Percentiles rank a stretch among this genome's conserved stretches.
phyloP scores from a whole-genome alignment of 2,888 invertebrate genomes.

The Allophyes oxyacanthae region DNA sequence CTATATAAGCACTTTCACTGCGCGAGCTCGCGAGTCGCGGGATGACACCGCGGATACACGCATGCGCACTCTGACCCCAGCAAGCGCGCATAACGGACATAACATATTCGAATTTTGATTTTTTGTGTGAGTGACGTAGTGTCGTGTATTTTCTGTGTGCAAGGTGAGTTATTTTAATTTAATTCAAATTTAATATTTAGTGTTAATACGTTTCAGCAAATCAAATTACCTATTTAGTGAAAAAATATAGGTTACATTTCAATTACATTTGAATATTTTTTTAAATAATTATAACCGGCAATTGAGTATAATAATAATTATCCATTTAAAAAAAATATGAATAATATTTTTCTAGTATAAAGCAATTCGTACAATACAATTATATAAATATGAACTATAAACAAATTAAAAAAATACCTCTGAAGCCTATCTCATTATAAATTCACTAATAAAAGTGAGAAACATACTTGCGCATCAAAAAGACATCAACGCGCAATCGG shows the following conservation, averaged over 20 bases:
- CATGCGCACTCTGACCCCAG: constrained; percentile 85
- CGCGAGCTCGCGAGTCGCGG: constrained; percentile 80
- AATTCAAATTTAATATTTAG: constrained; percentile 1
- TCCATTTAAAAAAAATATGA: no score
- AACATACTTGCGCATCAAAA: constrained; percentile 64
- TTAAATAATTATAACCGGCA: no score
- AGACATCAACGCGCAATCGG: constrained; percentile 73
- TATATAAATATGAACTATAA: not conserved
- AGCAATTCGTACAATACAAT: no score
- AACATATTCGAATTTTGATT: constrained; percentile 47
- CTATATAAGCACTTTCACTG: constrained; percentile 88
- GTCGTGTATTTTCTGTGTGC: constrained; percentile 75
- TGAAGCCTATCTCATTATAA: not conserved
- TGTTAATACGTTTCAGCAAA: not conserved
- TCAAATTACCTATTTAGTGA: not conserved
- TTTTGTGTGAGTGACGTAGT: constrained; percentile 78
- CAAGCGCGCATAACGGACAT: constrained; percentile 65
- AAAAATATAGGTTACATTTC: constrained; percentile 1
- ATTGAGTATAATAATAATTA: no score
- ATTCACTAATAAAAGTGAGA: not conserved
- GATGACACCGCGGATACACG: constrained; percentile 71
- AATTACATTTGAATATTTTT: not conserved
- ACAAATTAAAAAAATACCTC: not conserved
- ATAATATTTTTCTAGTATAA: no score
- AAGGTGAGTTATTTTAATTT: constrained; percentile 74